phyloP scores from a whole-genome alignment of 2,888 invertebrate species.

The Sinopyrophorus schimmeli region DNA sequence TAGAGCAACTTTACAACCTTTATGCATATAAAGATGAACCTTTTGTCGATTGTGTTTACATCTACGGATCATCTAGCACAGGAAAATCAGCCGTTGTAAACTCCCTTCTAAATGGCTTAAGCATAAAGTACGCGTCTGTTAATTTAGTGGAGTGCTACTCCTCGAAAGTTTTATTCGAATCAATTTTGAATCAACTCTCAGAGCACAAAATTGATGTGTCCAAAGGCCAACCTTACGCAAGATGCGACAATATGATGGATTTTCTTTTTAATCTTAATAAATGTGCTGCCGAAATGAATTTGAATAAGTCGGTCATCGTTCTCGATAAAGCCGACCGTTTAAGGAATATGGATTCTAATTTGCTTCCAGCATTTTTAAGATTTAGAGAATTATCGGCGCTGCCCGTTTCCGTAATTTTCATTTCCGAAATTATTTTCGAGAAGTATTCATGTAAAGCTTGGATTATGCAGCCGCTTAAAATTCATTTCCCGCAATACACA shows the following conservation, averaged over 20 bases:
- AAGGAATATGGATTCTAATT: conserved; percentile 71
- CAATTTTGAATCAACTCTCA: conserved; percentile 66
- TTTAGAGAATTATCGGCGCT: conserved; percentile 73
- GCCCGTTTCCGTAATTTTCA: conserved; percentile 74
- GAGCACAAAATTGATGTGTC: conserved; percentile 51
- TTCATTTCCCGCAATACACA: conserved; percentile 81
- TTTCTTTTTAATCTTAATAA: conserved; percentile 57
- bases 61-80: conserved; percentile 82
- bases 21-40: conserved; percentile 61
- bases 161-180: conserved; percentile 75
- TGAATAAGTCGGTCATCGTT: conserved; percentile 67
- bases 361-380: conserved; percentile 72
- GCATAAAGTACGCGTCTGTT: conserved; percentile 66
- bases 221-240: conserved; percentile 54
- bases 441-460: conserved; percentile 76
- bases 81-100: conserved; percentile 78
- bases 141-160: conserved; percentile 85
- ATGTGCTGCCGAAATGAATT: conserved; percentile 36
- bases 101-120: conserved; percentile 61
- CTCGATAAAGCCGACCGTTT: conserved; percentile 83
- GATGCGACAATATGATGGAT: conserved; percentile 71
- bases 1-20: conserved; percentile 48
- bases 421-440: conserved; percentile 79
- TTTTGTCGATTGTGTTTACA: conserved; percentile 70
- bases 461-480: conserved; percentile 68